Conservation (phyloP, 2,797 vertebrate species). For the Sebastiscus tertius region DNA sequence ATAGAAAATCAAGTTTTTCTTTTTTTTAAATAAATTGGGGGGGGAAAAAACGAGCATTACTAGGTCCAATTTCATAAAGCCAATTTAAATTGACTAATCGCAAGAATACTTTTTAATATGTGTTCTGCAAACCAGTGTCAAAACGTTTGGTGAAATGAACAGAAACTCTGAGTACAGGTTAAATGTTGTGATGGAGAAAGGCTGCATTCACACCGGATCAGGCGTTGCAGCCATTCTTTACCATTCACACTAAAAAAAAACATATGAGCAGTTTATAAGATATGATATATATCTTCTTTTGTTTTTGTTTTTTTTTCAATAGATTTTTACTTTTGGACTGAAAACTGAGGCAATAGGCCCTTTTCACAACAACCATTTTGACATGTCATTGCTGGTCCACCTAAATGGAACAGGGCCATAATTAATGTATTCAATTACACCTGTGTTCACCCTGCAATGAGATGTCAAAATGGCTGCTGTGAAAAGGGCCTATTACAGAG, state of each 20-base stretch:
- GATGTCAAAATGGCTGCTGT: too few relatives aligned
- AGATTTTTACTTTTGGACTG: too few relatives aligned
- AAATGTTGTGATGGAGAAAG: not conserved
- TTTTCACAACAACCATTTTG: too few relatives aligned
- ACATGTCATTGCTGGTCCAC: too few relatives aligned
- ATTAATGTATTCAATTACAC: too few relatives aligned
- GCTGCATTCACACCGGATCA: too few relatives aligned
- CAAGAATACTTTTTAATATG: not conserved
- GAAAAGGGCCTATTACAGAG: too few relatives aligned
- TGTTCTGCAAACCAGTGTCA: not conserved
- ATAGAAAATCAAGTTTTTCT: not conserved
- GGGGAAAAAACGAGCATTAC: not conserved
- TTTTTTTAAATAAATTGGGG: not conserved
- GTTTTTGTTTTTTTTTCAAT: too few relatives aligned
- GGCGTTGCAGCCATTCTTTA: rapidly evolving
- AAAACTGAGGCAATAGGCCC: too few relatives aligned
- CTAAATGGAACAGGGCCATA: too few relatives aligned
- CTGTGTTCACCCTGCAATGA: too few relatives aligned
- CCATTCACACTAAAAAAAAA: too few relatives aligned
- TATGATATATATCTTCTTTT: not conserved
- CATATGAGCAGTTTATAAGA: not conserved
- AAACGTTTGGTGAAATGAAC: not conserved
- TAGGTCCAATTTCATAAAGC: not conserved
- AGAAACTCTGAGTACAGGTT: not conserved
- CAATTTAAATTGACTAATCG: not conserved